phyloP scores from a whole-genome alignment of 2,888 invertebrate genomes.

The Gastrophysa polygoni region DNA sequence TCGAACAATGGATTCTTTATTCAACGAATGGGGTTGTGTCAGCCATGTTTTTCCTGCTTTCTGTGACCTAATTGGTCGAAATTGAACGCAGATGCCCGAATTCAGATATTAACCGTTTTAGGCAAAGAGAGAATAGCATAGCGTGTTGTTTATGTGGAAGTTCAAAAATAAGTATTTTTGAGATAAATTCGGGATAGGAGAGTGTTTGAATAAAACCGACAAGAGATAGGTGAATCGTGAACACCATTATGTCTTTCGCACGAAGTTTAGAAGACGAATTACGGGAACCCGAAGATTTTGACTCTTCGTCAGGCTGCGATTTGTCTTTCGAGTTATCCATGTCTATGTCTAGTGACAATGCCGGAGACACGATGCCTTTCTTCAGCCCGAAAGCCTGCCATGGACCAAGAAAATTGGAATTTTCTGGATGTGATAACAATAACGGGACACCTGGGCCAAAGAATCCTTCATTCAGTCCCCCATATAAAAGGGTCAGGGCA shows the following conservation, averaged over 20 bases:
- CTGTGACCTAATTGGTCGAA: constrained; percentile 44
- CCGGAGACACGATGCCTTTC: constrained; percentile 26
- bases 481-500: constrained; percentile 65
- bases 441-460: constrained; percentile 44
- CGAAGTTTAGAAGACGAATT: constrained; percentile 44
- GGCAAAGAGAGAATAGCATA: constrained; percentile 19
- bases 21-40: not conserved
- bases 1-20: not conserved
- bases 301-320: constrained; percentile 65
- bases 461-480: constrained; percentile 61
- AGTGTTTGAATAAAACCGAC: not conserved
- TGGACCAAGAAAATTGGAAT: constrained; percentile 67
- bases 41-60: constrained; percentile 27
- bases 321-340: constrained; percentile 70
- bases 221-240: constrained; percentile 17
- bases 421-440: constrained; percentile 54
- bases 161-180: constrained; percentile 30
- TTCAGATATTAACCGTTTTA: constrained; percentile 44
- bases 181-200: constrained; percentile 18
- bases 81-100: constrained; percentile 48
- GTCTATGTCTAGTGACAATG: constrained; percentile 62
- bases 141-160: constrained; percentile 25
- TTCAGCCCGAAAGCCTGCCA: constrained; percentile 63
- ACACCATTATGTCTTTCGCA: constrained; percentile 44
- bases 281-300: constrained; percentile 49